Conservation (phyloP, 1,140 invertebrate species). For the Micrasema longulum region DNA sequence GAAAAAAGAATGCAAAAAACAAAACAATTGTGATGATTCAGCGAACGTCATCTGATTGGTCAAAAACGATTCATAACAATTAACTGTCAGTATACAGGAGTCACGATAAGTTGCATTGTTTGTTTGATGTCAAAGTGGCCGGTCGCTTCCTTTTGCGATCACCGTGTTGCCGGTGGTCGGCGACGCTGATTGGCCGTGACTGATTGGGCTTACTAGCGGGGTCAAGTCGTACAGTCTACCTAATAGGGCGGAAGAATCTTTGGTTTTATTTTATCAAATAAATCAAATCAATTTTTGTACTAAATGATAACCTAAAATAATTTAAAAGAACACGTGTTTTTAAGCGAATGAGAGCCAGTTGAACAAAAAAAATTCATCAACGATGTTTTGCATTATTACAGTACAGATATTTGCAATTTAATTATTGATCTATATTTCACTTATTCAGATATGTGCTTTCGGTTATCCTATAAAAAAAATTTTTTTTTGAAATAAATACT, state of each 20-base stretch:
- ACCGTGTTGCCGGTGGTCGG: conserved; percentile 23
- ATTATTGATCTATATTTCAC: too few relatives aligned
- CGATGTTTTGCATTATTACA: too few relatives aligned
- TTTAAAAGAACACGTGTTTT: too few relatives aligned
- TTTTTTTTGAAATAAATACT: too few relatives aligned
- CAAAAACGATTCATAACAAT: conserved; percentile 33
- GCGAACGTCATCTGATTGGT: conserved; percentile 4
- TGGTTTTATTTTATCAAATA: background rate
- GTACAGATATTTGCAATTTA: too few relatives aligned
- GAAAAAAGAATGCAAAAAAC: too few relatives aligned
- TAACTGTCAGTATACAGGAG: conserved; percentile 16
- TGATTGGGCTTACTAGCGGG: conserved; percentile 13
- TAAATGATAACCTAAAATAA: too few relatives aligned
- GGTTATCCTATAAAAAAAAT: too few relatives aligned
- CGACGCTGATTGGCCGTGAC: conserved; percentile 34
- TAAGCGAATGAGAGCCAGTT: too few relatives aligned
- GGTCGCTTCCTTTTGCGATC: conserved; percentile 36
- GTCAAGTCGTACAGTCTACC: conserved; percentile 25
- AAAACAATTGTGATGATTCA: background rate
- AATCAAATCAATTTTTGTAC: too few relatives aligned
- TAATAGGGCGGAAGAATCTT: background rate
- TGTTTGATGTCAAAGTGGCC: conserved; percentile 16
- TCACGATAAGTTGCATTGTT: conserved; percentile 31
- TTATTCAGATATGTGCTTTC: too few relatives aligned
- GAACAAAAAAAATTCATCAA: too few relatives aligned